Percentiles rank a stretch among this genome's conserved stretches.
These are phyloP conservation scores for Takifugu flavidus DNA, from an alignment of 2,113 vertebrate species.

Conservation along the genomic window DNA sequence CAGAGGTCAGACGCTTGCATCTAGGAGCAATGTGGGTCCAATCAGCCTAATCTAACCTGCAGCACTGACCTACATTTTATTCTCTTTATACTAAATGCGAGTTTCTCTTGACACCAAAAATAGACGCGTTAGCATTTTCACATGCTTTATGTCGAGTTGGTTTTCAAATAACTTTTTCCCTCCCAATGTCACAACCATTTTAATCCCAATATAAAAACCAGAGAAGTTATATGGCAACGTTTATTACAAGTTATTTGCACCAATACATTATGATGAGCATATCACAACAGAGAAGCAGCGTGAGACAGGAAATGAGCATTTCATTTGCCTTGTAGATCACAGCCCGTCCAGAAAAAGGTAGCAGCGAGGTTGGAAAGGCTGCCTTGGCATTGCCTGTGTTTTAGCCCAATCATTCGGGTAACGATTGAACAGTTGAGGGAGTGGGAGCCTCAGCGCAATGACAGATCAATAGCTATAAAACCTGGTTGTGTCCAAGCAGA, in stretches of 20 bases:
- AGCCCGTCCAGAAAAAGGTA: neutral
- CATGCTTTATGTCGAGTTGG: too few relatives aligned
- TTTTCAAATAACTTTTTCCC: too few relatives aligned
- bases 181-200: neutral
- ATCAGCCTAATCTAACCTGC: too few relatives aligned
- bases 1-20: too few relatives aligned
- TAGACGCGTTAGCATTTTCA: too few relatives aligned
- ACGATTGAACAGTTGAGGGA: slow-evolving; percentile 17
- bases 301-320: slow-evolving; percentile 45
- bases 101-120: too few relatives aligned
- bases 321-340: slow-evolving; percentile 18
- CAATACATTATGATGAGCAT: slow-evolving; percentile 31
- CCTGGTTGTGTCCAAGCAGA: slow-evolving; percentile 7
- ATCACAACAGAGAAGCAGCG: slow-evolving; percentile 26
- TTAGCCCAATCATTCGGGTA: slow-evolving; percentile 5
- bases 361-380: slow-evolving; percentile 14
- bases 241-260: slow-evolving; percentile 52
- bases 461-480: slow-evolving; percentile 21
- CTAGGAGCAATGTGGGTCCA: too few relatives aligned
- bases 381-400: slow-evolving; percentile 13
- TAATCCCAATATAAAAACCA: neutral
- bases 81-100: too few relatives aligned
- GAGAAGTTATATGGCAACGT: slow-evolving; percentile 30
- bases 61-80: too few relatives aligned
- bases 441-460: slow-evolving; percentile 16